These are phyloP conservation scores for Lethocerus indicus DNA, from an alignment of 1,140 invertebrate species.

Conservation along the genomic window DNA sequence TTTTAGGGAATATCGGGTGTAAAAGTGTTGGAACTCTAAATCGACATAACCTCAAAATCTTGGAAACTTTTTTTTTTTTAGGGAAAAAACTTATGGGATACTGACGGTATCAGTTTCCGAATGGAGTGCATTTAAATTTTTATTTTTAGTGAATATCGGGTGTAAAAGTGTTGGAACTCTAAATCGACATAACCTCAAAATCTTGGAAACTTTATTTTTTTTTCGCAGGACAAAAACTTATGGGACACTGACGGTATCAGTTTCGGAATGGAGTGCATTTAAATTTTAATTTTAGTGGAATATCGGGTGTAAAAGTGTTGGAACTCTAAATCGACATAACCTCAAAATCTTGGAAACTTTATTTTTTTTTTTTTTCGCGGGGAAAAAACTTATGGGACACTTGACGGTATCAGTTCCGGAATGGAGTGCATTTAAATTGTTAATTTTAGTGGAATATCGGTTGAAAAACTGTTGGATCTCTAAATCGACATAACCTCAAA, in stretches of 20 bases:
- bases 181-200: too few relatives aligned
- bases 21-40: too few relatives aligned
- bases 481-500: background rate
- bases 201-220: too few relatives aligned
- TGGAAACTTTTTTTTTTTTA: too few relatives aligned
- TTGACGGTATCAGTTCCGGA: background rate
- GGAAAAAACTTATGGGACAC: background rate
- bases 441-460: background rate
- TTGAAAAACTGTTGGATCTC: background rate
- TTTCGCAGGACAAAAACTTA: too few relatives aligned
- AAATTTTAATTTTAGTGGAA: background rate
- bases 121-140: too few relatives aligned
- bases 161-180: too few relatives aligned
- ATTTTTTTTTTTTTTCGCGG: background rate
- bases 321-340: background rate
- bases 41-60: too few relatives aligned
- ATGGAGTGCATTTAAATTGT: background rate
- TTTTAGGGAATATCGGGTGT: too few relatives aligned
- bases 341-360: background rate
- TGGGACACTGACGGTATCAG: background rate
- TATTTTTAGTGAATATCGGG: too few relatives aligned
- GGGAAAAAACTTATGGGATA: too few relatives aligned
- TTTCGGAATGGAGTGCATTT: background rate
- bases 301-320: background rate
- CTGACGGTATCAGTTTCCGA: too few relatives aligned